phyloP scores from a whole-genome alignment of 2,797 vertebrate genomes.

The Ataeniobius toweri region DNA sequence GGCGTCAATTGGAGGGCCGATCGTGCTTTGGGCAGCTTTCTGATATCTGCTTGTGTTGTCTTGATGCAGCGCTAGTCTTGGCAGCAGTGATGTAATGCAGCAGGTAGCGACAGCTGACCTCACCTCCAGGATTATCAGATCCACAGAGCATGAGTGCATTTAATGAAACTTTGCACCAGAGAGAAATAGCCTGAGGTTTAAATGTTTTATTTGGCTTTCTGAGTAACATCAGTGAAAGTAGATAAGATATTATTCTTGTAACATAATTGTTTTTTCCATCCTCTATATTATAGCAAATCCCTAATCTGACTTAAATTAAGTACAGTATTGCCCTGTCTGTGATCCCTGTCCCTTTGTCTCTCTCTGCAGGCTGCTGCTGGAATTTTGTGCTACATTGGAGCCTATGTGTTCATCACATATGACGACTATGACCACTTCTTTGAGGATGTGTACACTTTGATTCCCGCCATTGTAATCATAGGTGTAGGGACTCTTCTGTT shows the following conservation, averaged over 20 bases:
- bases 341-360: constrained; percentile 20
- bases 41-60: not conserved
- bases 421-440: constrained; percentile 99
- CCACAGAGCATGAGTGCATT: not conserved
- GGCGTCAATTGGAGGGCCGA: not conserved
- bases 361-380: constrained; percentile 90
- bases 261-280: not conserved
- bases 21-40: not conserved
- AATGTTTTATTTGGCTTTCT: not conserved
- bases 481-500: constrained; percentile 94
- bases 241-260: not conserved
- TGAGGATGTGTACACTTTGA: constrained; percentile 93
- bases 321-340: not conserved
- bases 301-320: not conserved
- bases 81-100: constrained; percentile 59
- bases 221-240: not conserved
- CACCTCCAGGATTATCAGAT: constrained; percentile 17
- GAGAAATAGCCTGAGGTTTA: not conserved
- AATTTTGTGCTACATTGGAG: constrained; percentile 96
- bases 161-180: not conserved
- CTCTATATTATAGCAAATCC: not conserved
- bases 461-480: constrained; percentile 94
- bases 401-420: constrained; percentile 98
- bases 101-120: constrained; percentile 20
- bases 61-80: constrained; percentile 32